phyloP scores from a whole-genome alignment of 2,113 vertebrate genomes.

The Anthoscopus minutus region DNA sequence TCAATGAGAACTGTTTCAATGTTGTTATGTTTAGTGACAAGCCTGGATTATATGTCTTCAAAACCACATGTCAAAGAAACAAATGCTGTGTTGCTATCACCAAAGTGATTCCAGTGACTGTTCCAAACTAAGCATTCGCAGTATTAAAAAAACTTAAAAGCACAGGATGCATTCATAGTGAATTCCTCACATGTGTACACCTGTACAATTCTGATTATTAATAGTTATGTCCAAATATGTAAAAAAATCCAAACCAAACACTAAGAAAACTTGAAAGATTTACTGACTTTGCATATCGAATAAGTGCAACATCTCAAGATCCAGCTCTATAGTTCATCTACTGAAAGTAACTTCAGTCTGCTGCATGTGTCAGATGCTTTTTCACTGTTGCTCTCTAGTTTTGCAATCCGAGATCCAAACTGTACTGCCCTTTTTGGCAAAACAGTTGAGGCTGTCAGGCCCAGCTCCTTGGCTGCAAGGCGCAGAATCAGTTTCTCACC shows the following conservation, averaged over 20 bases:
- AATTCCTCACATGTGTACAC: not conserved
- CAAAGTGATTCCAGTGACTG: not conserved
- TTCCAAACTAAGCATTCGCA: not conserved
- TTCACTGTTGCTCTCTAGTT: slow-evolving; percentile 83
- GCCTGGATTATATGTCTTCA: not conserved
- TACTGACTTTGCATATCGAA: not conserved
- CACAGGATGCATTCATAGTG: accelerated
- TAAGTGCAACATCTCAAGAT: not conserved
- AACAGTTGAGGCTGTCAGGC: slow-evolving; percentile 74
- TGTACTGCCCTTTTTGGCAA: slow-evolving; percentile 94
- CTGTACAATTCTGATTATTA: not conserved
- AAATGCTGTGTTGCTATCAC: not conserved
- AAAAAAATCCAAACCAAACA: not conserved
- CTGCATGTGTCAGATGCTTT: slow-evolving; percentile 87
- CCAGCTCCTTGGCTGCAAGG: slow-evolving; percentile 76
- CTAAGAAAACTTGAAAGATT: not conserved
- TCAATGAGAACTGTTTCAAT: not conserved
- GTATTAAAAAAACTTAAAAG: not conserved
- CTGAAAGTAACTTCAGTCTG: slow-evolving; percentile 68
- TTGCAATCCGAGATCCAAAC: slow-evolving; percentile 94
- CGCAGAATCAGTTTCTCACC: slow-evolving; percentile 92
- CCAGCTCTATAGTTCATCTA: not conserved
- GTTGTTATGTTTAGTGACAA: not conserved
- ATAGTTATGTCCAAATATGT: not conserved
- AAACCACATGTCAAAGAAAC: not conserved